Evolutionary conservation across 2,113 vertebrate species (phyloP), one percentile per base, ranked within the genome.

Genomic region (Eidolon helvum): DNA sequence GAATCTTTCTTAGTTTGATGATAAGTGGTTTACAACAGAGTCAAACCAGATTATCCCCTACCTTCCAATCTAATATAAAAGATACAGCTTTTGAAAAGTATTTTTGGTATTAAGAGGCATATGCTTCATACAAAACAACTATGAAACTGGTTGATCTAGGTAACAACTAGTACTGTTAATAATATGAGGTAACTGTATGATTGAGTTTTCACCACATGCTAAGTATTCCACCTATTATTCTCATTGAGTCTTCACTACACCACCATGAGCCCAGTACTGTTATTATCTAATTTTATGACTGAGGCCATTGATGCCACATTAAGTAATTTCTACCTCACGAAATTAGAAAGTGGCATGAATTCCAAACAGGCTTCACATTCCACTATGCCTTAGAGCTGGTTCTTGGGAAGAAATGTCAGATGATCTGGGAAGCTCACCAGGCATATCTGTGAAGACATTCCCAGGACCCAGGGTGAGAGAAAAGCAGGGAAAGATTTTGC

Each of bases 1-100:
- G 53, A 79, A 61, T 93, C 55, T 87, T 79, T 18, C 63, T 94
- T 83, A 38, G 24, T 83, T 94, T 87, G 40, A 24, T 83, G 90
- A 93, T 33, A 40, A 40, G 57, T 55, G n/a, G 24, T 93, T 91
- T 92, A 50, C 35, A 74, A 18, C 22, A 45, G 71, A 88, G 28
- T 68, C 57, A 24, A 92, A 79, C 7, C 2, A 15, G 59, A 63
- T 74, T 85, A 14, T 9, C 8, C 6, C n/a, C 61, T 21, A 45
- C 57, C 30, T 33, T 75, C 26, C 50, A 69, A 57, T 8, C 10
- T 72, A 53, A 61, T 40, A 45, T 59, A 40, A 74, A 88, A 85
- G 16, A 38, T 28, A 1, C 16, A 90, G 28, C 18, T 69, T 74
- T 94, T 74, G 26, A 33, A 87, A 86, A 59, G 45, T 57, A n/a